Evolutionary conservation across 2,888 invertebrate species (phyloP).

Genomic region (Cephonodes hylas): DNA sequence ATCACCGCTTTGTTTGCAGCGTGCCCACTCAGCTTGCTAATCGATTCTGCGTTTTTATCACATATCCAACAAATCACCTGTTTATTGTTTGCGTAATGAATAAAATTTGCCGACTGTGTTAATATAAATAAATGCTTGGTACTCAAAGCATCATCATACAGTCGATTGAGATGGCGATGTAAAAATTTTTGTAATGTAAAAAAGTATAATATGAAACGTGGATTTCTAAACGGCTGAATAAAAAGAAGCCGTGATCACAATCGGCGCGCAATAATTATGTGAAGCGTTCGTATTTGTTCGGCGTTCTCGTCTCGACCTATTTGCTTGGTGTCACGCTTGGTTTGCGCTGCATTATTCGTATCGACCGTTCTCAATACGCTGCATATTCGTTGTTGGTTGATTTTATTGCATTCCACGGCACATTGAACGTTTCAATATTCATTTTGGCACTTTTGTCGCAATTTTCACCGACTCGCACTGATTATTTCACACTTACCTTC

Average conservation of each 20-base stretch:
- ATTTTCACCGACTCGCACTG: constrained; percentile 27
- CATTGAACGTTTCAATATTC: constrained; percentile 35
- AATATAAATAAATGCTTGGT: background rate
- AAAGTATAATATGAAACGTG: no score
- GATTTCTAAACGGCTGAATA: background rate
- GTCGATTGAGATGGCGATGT: background rate
- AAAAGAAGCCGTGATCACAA: constrained; percentile 3
- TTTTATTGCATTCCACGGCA: constrained; percentile 41
- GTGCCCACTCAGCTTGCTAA: background rate
- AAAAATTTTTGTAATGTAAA: background rate
- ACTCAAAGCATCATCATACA: background rate
- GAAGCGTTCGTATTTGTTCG: constrained; percentile 26
- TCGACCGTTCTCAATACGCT: constrained; percentile 39
- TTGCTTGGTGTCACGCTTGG: constrained; percentile 65
- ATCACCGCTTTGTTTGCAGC: constrained; percentile 7
- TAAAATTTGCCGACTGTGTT: background rate
- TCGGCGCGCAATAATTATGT: background rate
- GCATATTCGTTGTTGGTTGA: constrained; percentile 39
- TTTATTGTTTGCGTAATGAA: background rate
- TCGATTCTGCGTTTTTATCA: background rate
- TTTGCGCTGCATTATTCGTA: constrained; percentile 40
- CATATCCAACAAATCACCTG: background rate
- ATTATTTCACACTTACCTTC: constrained; percentile 19
- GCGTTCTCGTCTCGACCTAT: constrained; percentile 56
- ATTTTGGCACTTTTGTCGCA: constrained; percentile 44